These are phyloP conservation scores for Bradypodion pumilum DNA, from an alignment of 2,797 vertebrate genomes.

Conservation along the genomic window DNA sequence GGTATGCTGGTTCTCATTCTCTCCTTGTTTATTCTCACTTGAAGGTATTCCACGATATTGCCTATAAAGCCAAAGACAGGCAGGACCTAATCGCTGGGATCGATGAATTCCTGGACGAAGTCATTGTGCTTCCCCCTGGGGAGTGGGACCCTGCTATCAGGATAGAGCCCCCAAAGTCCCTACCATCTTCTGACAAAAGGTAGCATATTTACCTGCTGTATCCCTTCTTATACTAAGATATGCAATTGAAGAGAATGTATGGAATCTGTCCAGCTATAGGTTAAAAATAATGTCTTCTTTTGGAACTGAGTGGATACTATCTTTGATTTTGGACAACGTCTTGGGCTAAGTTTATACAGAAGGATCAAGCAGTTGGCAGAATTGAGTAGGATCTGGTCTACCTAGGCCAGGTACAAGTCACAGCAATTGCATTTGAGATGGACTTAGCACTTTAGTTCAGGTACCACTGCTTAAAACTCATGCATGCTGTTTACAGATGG, in stretches of 20 bases:
- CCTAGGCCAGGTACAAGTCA: background rate
- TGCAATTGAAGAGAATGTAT: too few species aligned
- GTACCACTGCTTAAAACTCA: background rate
- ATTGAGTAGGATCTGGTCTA: too few species aligned
- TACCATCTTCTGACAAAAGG: slow-evolving; percentile 97
- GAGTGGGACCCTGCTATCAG: slow-evolving; percentile 98
- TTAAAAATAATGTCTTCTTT: background rate
- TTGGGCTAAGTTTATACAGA: background rate
- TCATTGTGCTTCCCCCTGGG: slow-evolving; percentile 96
- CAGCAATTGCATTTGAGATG: background rate
- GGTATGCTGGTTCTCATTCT: accelerated
- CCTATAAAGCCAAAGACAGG: slow-evolving; percentile 97
- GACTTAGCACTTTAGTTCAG: background rate
- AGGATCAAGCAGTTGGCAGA: background rate
- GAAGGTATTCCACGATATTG: slow-evolving; percentile 97
- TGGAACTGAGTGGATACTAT: background rate
- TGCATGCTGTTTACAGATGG: background rate
- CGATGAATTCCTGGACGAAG: slow-evolving; percentile 97
- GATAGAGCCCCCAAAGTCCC: slow-evolving; percentile 95
- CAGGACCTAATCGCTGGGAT: slow-evolving; percentile 96
- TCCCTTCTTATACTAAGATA: background rate
- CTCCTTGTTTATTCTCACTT: slow-evolving; percentile 21
- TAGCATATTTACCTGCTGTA: slow-evolving; percentile 46
- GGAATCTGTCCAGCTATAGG: background rate
- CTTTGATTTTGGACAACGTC: background rate